These are phyloP conservation scores for Graptemys geographica DNA, from an alignment of 2,797 vertebrate species.

Conservation along the genomic window DNA sequence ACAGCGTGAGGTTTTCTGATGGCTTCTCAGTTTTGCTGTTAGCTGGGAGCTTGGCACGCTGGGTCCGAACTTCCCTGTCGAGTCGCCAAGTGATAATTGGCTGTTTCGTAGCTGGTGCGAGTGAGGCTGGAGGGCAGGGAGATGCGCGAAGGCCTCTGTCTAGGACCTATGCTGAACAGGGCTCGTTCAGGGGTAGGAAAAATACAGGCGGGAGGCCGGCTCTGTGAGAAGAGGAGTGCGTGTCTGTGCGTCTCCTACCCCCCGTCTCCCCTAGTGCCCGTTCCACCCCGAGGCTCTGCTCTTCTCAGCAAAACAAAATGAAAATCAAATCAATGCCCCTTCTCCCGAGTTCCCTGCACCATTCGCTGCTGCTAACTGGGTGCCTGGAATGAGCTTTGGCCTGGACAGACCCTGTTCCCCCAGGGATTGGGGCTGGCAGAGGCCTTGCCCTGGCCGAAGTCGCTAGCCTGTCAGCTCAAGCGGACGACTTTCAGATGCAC, in stretches of 20 bases:
- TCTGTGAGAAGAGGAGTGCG: neutral
- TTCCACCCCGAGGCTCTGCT: no score
- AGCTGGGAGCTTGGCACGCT: neutral
- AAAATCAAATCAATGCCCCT: no score
- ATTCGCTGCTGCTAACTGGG: no score
- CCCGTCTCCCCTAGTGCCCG: no score
- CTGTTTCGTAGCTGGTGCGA: neutral
- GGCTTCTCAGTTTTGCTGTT: neutral
- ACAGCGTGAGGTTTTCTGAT: neutral
- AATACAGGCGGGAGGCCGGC: neutral
- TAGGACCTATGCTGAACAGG: neutral
- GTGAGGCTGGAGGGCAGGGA: neutral
- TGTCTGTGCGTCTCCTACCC: no score
- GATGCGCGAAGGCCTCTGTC: fast-evolving
- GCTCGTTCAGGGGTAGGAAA: neutral
- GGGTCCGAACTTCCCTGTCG: neutral
- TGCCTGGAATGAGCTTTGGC: no score
- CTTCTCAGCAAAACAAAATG: no score
- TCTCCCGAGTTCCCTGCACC: no score
- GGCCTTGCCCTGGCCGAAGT: neutral
- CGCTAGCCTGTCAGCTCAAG: no score
- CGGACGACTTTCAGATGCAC: no score
- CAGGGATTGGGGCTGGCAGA: fast-evolving
- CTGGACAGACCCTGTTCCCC: no score
- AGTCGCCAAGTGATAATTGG: fast-evolving